Percentiles rank a stretch among this genome's conserved stretches.
Evolutionary conservation across 2,113 vertebrate species (phyloP).

Genomic region (Pogona vitticeps): DNA sequence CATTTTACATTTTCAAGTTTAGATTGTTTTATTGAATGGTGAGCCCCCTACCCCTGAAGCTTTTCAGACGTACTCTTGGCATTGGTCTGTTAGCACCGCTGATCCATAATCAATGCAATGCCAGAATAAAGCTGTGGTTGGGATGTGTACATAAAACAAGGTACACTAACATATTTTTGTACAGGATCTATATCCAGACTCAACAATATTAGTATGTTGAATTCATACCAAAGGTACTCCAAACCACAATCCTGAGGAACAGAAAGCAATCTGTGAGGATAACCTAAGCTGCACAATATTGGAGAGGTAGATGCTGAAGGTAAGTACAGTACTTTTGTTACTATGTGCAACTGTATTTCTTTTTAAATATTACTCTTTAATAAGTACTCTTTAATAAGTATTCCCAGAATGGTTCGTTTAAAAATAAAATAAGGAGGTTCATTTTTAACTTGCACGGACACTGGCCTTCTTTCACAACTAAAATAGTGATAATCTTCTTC

Average conservation of each 20-base stretch:
- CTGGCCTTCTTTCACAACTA: not conserved
- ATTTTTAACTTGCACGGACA: constrained; percentile 18
- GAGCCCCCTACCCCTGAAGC: not conserved
- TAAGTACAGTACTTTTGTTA: not conserved
- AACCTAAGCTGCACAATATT: not conserved
- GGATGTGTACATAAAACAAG: not conserved
- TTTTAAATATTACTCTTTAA: not conserved
- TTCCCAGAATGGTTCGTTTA: not conserved
- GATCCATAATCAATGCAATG: not conserved
- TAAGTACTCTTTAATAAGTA: not conserved
- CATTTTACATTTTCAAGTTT: not conserved
- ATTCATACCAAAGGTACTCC: too few relatives aligned
- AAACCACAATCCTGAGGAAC: not conserved
- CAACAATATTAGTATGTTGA: not conserved
- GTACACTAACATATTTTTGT: not conserved
- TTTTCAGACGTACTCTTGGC: not conserved
- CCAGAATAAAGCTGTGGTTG: not conserved
- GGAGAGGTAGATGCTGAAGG: not conserved
- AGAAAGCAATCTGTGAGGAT: not conserved
- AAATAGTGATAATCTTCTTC: constrained; percentile 28
- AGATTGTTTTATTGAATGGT: not conserved
- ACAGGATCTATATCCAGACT: not conserved
- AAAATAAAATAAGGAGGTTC: not conserved
- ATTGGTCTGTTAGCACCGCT: not conserved
- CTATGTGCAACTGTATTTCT: not conserved